phyloP scores from a whole-genome alignment of 2,888 invertebrate genomes.

The Cerceris rybyensis region DNA sequence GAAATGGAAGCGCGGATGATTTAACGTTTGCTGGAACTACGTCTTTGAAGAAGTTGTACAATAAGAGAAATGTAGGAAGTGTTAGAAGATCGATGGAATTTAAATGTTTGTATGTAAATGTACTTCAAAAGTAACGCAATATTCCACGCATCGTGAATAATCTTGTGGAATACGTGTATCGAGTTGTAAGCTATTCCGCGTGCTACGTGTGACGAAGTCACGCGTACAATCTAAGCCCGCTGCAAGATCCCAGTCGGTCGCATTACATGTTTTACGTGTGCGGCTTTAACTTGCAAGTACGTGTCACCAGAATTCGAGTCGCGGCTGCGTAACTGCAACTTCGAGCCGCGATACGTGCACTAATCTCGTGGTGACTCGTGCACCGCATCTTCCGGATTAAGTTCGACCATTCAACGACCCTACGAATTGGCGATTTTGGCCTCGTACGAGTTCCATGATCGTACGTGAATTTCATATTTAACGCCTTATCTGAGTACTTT shows the following conservation, averaged over 20 bases:
- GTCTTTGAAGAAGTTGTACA: background rate
- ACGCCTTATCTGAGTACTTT: no score
- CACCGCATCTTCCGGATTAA: background rate
- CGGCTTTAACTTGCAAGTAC: constrained; percentile 6
- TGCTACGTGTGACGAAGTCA: background rate
- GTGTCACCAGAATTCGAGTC: constrained; percentile 4
- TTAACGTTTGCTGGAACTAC: background rate
- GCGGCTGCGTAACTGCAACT: constrained; percentile 20
- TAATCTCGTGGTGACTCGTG: constrained; percentile 22
- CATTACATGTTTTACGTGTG: constrained; percentile 27
- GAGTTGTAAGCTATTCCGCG: background rate
- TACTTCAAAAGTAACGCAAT: background rate
- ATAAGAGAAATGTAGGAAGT: no score
- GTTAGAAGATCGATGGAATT: background rate
- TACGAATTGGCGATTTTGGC: constrained; percentile 17
- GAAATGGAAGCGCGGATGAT: background rate
- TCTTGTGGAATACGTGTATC: background rate
- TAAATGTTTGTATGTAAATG: background rate
- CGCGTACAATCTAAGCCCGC: background rate
- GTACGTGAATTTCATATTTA: no score
- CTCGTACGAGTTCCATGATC: constrained; percentile 1
- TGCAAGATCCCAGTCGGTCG: background rate
- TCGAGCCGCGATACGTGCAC: constrained; percentile 2
- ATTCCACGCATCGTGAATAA: background rate
- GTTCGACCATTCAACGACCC: constrained; percentile 6